phyloP scores from a whole-genome alignment of 2,888 invertebrate genomes.

The Agriopis marginaria region DNA sequence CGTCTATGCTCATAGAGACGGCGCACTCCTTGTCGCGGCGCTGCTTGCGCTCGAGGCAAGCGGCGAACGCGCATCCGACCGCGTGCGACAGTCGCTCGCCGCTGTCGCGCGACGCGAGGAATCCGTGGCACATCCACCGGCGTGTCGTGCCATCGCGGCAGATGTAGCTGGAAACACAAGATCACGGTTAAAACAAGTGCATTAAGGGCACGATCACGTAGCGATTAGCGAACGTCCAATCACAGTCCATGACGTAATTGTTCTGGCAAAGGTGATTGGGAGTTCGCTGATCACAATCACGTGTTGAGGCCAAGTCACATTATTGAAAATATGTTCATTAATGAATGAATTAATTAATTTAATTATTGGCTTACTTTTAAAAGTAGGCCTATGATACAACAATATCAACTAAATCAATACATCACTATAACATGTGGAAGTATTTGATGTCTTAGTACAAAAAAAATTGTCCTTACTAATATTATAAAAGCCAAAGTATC shows the following conservation, averaged over 20 bases:
- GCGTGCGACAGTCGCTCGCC: constrained; percentile 99
- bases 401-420: too few species aligned
- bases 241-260: neutral
- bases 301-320: too few species aligned
- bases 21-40: constrained; percentile 98
- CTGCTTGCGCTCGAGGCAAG: constrained; percentile 98
- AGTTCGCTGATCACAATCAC: neutral
- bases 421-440: too few species aligned
- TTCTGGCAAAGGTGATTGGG: neutral
- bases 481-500: too few species aligned
- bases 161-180: constrained; percentile 91
- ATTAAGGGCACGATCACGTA: neutral
- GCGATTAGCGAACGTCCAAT: neutral
- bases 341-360: too few species aligned
- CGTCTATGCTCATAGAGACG: constrained; percentile 96
- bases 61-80: constrained; percentile 99
- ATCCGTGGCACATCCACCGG: constrained; percentile 99
- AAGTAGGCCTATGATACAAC: too few species aligned
- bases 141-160: constrained; percentile 99
- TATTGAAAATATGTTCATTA: too few species aligned
- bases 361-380: too few species aligned
- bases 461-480: too few species aligned
- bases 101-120: constrained; percentile 97
- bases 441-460: too few species aligned
- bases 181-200: neutral